Evolutionary conservation across 2,113 vertebrate species (phyloP).

Genomic region (Xerus inauris): DNA sequence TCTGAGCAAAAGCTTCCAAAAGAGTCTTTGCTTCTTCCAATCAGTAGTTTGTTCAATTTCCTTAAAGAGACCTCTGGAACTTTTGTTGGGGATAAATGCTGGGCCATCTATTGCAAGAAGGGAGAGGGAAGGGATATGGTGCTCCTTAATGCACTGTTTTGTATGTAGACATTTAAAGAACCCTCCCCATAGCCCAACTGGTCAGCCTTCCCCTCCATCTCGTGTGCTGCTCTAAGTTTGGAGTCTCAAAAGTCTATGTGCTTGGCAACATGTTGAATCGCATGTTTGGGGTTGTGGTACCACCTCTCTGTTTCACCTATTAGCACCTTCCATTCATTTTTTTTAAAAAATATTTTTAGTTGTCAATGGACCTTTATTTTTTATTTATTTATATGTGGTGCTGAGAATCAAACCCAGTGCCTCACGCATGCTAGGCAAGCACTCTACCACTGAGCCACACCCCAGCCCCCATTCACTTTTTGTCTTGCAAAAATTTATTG

Average conservation of each 20-base stretch:
- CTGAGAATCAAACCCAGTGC: too few species aligned
- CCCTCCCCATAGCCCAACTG: neutral
- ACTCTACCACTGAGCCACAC: too few species aligned
- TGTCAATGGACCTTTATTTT: too few species aligned
- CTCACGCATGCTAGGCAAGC: too few species aligned
- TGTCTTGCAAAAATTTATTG: neutral
- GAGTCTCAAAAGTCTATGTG: neutral
- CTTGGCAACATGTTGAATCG: too few species aligned
- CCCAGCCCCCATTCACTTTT: neutral
- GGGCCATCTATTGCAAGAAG: neutral
- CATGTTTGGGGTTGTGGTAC: neutral
- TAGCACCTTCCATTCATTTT: neutral
- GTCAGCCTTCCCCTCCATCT: neutral
- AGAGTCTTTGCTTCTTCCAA: conserved; percentile 40
- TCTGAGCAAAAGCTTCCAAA: neutral
- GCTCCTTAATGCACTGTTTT: neutral
- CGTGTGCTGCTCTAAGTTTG: neutral
- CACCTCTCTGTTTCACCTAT: neutral
- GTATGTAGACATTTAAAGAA: neutral
- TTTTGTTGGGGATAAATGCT: conserved; percentile 13
- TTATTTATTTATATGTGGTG: too few species aligned
- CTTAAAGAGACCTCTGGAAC: neutral
- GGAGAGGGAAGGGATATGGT: neutral
- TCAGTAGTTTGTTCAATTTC: conserved; percentile 20
- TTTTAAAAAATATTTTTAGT: too few species aligned